A percentile compares a stretch with the other conserved stretches of the same genome.
Conservation (phyloP, 1,140 invertebrate species). For the Megathymus violae region DNA sequence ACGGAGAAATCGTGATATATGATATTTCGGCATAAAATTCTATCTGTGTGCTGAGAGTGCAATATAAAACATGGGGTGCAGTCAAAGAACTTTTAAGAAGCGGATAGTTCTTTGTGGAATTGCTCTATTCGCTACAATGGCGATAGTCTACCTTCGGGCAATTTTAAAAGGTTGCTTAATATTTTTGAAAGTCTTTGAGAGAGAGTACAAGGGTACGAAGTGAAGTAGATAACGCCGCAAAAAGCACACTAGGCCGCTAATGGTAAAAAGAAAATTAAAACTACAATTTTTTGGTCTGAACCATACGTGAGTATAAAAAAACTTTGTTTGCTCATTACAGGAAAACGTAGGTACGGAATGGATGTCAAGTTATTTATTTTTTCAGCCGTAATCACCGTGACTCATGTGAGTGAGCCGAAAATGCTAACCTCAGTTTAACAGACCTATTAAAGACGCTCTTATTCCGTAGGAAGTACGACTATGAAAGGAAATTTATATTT, state of each 20-base stretch:
- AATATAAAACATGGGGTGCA: no score
- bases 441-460: background rate
- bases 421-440: constrained; percentile 12
- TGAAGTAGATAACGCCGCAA: constrained; percentile 31
- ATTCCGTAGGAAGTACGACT: no score
- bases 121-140: constrained; percentile 21
- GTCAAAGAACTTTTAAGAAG: constrained; percentile 21
- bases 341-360: constrained; percentile 2
- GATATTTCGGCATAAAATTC: no score
- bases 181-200: constrained; percentile 24
- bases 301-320: constrained; percentile 23
- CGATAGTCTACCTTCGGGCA: constrained; percentile 18
- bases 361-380: constrained; percentile 23
- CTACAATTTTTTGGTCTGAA: constrained; percentile 26
- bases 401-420: background rate
- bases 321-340: constrained; percentile 31
- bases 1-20: no score
- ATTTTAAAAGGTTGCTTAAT: constrained; percentile 29
- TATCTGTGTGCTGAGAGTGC: no score
- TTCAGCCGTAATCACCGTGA: constrained; percentile 27
- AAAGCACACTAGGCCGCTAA: constrained; percentile 24
- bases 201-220: constrained; percentile 27
- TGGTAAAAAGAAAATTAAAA: constrained; percentile 29
- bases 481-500: no score
- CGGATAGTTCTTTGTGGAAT: constrained; percentile 26